Evolutionary conservation across 2,888 invertebrate species (phyloP).

Genomic region (Tachystola acroxantha): DNA sequence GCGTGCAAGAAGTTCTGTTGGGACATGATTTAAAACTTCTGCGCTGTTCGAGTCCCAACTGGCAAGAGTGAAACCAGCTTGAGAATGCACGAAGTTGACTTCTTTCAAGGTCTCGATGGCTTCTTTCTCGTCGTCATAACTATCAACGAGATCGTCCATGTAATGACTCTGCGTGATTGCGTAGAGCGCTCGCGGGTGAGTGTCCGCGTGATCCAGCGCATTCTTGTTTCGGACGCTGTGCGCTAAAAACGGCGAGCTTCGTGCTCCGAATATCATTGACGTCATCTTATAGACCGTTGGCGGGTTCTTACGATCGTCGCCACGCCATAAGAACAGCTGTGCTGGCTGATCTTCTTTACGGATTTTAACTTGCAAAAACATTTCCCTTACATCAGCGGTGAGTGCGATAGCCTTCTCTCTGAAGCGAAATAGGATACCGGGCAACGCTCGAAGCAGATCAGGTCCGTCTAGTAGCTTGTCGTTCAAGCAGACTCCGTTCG

Average conservation of each 20-base stretch:
- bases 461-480: too few relatives aligned
- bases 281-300: neutral
- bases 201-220: neutral
- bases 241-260: neutral
- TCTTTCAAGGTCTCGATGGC: neutral
- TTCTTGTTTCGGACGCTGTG: neutral
- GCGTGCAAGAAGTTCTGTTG: neutral
- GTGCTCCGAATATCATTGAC: neutral
- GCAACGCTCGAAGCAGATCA: too few relatives aligned
- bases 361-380: neutral
- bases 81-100: neutral
- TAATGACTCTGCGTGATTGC: neutral
- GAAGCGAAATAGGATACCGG: too few relatives aligned
- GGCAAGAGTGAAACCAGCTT: neutral
- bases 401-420: neutral
- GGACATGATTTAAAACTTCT: neutral
- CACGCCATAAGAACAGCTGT: neutral
- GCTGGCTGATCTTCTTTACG: neutral
- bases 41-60: neutral
- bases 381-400: neutral
- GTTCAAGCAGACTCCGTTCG: neutral
- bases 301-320: neutral
- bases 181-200: neutral
- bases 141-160: slow-evolving; percentile 1
- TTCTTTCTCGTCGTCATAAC: neutral